These are phyloP conservation scores for Petrocephalus sullivani DNA, from an alignment of 2,797 vertebrate species.

Conservation along the genomic window DNA sequence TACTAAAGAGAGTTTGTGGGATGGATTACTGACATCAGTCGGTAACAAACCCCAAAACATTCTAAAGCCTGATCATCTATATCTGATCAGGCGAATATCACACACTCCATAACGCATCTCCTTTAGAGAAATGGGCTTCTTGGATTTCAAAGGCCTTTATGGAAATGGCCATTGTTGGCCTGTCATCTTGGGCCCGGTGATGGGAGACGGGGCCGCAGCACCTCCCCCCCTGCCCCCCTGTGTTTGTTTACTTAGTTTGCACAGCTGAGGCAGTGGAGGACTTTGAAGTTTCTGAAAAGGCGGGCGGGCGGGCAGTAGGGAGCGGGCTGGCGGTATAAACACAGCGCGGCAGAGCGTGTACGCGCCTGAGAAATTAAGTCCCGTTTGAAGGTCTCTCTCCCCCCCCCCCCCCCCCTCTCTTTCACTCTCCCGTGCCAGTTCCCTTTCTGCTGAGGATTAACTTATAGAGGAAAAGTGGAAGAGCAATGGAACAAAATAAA, in stretches of 20 bases:
- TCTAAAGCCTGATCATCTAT: neutral
- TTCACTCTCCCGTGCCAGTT: conserved; percentile 59
- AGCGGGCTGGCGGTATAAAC: conserved; percentile 53
- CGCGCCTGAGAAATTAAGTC: conserved; percentile 37
- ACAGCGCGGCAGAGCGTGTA: conserved; percentile 40
- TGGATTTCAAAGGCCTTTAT: neutral
- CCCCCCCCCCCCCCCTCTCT: conserved; percentile 29
- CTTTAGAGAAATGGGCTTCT: neutral
- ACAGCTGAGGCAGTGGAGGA: conserved; percentile 53
- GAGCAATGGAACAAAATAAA: conserved; percentile 39
- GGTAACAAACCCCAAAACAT: neutral
- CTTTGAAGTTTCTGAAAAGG: conserved; percentile 65
- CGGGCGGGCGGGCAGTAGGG: conserved; percentile 44
- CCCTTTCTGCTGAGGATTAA: conserved; percentile 69
- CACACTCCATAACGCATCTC: neutral
- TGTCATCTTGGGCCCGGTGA: neutral
- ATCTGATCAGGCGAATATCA: neutral
- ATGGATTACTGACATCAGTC: neutral
- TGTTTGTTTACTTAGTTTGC: conserved; percentile 59
- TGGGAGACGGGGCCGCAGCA: conserved; percentile 41
- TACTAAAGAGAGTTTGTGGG: neutral
- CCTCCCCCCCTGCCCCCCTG: conserved; percentile 43
- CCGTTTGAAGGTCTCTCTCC: conserved; percentile 59
- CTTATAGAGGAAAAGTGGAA: conserved; percentile 46
- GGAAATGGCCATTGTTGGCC: neutral